Evolutionary conservation across 2,888 invertebrate genomes (phyloP).

Genomic region (Thyatira batis): DNA sequence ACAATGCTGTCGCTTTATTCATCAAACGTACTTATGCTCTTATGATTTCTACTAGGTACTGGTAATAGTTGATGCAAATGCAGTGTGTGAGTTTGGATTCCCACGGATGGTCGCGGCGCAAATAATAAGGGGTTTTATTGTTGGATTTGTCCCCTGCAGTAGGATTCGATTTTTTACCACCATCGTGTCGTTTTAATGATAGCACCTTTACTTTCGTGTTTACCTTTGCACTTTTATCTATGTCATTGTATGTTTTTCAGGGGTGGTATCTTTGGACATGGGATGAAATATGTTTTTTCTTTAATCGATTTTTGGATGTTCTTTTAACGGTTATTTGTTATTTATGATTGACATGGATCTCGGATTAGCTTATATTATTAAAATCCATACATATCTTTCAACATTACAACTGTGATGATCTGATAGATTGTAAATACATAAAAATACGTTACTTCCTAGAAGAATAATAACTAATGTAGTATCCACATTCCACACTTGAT

Average conservation of each 20-base stretch:
- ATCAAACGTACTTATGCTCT: conserved; percentile 14
- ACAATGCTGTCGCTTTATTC: conserved; percentile 36
- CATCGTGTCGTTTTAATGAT: conserved; percentile 71
- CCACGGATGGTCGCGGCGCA: conserved; percentile 40
- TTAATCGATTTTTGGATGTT: conserved; percentile 49
- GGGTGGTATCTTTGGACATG: conserved; percentile 73
- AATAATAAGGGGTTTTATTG: conserved; percentile 24
- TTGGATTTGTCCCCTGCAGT: conserved; percentile 40
- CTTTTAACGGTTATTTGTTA: conserved; percentile 52
- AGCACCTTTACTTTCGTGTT: conserved; percentile 60
- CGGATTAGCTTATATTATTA: conserved; percentile 30
- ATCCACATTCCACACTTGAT: neutral
- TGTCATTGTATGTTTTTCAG: conserved; percentile 54
- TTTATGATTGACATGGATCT: conserved; percentile 36
- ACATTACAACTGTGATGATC: too few relatives aligned
- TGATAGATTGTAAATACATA: too few relatives aligned
- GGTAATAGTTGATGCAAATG: conserved; percentile 49
- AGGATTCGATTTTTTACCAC: conserved; percentile 50
- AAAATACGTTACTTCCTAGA: neutral
- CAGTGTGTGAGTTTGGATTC: conserved; percentile 34
- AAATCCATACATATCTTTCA: too few relatives aligned
- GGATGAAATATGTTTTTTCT: conserved; percentile 60
- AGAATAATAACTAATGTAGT: neutral
- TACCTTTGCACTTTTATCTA: conserved; percentile 72
- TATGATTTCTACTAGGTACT: conserved; percentile 17